Conservation (phyloP, 2,797 vertebrate genomes). For the Cichlasoma orientale region DNA sequence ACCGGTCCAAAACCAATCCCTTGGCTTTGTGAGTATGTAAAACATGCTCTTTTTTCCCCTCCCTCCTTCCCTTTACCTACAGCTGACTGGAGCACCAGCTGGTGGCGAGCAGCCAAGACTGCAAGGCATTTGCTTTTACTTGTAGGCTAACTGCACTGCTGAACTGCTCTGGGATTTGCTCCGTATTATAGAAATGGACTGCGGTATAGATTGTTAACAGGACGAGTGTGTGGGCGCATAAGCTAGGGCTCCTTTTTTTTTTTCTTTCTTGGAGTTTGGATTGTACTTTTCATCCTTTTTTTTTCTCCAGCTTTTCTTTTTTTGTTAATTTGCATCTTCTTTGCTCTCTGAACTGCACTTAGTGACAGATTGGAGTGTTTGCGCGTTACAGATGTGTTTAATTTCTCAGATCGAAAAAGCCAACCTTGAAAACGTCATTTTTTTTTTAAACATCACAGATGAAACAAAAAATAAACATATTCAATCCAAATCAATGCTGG, state of each 20-base stretch:
- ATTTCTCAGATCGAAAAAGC: not conserved
- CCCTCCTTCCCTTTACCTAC: conserved; percentile 67
- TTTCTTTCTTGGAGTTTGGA: conserved; percentile 21
- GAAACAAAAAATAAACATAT: conserved; percentile 16
- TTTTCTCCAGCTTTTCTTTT: not conserved
- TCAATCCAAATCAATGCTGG: not conserved
- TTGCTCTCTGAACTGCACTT: not conserved
- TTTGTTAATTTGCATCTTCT: conserved; percentile 32
- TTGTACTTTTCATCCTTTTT: conserved; percentile 19
- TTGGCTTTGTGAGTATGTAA: conserved; percentile 69
- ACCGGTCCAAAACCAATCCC: conserved; percentile 70
- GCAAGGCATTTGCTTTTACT: conserved; percentile 74
- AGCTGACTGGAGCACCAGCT: conserved; percentile 75
- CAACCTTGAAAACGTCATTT: not conserved
- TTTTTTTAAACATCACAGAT: not conserved
- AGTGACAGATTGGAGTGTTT: conserved; percentile 5
- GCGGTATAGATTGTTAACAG: conserved; percentile 71
- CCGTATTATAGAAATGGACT: conserved; percentile 70
- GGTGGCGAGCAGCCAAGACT: conserved; percentile 78
- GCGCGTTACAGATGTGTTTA: conserved; percentile 4
- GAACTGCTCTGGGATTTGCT: conserved; percentile 66
- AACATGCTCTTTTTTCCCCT: conserved; percentile 39
- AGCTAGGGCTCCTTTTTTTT: conserved; percentile 22
- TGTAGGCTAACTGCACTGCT: conserved; percentile 67
- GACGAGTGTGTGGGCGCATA: conserved; percentile 68